Evolutionary conservation across 1,140 invertebrate species (phyloP).

Genomic region (Teleopsis dalmanni): DNA sequence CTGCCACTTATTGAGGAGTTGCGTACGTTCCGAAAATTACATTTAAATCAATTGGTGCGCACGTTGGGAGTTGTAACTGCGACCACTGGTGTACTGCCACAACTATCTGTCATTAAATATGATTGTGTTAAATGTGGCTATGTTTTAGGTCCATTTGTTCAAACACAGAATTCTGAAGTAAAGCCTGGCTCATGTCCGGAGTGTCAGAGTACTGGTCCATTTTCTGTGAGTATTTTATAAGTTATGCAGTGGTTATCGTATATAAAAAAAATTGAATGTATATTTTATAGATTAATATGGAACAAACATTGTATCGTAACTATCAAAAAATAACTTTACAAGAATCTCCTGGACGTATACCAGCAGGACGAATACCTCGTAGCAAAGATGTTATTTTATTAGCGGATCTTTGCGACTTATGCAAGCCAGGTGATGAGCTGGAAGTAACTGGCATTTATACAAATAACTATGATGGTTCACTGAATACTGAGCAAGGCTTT

Average conservation of each 20-base stretch:
- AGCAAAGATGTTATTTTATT: conserved; percentile 95
- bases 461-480: conserved; percentile 94
- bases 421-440: conserved; percentile 97
- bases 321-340: conserved; percentile 98
- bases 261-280: conserved; percentile 7
- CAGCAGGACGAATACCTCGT: conserved; percentile 92
- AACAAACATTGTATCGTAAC: conserved; percentile 95
- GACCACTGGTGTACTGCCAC: conserved; percentile 91
- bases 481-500: conserved; percentile 95
- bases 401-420: conserved; percentile 91
- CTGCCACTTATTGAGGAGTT: conserved; percentile 94
- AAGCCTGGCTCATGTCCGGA: conserved; percentile 95
- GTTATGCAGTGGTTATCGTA: too few species aligned
- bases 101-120: conserved; percentile 92
- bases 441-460: conserved; percentile 93
- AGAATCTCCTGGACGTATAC: conserved; percentile 88
- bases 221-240: conserved; percentile 66
- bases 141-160: conserved; percentile 91
- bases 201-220: conserved; percentile 94
- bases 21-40: conserved; percentile 88
- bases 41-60: conserved; percentile 91
- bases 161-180: conserved; percentile 87
- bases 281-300: conserved; percentile 71
- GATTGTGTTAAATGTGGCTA: conserved; percentile 96
- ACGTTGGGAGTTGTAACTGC: conserved; percentile 94